These are phyloP conservation scores for Sebastiscus albofasciatus DNA, from an alignment of 2,797 vertebrate species.

Conservation along the genomic window DNA sequence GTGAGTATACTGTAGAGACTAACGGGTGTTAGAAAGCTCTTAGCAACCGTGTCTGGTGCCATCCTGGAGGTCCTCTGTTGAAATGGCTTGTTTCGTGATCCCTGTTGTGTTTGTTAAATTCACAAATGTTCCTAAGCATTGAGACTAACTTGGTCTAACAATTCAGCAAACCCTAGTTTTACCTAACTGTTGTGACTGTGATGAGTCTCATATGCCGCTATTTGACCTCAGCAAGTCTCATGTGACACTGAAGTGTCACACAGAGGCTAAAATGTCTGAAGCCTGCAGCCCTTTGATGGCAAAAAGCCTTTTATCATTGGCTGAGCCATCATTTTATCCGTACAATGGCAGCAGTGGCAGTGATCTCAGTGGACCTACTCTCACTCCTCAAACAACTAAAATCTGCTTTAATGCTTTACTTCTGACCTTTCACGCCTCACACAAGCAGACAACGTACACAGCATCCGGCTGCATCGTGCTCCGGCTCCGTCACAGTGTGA, in stretches of 20 bases:
- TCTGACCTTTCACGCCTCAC: not conserved
- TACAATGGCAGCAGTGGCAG: not conserved
- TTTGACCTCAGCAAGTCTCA: not conserved
- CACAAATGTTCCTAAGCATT: not conserved
- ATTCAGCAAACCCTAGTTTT: fast-evolving
- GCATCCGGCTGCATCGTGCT: not conserved
- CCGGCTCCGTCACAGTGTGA: not conserved
- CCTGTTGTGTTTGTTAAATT: not conserved
- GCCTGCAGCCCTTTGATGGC: not conserved
- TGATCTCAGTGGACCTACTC: not conserved
- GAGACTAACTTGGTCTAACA: not conserved
- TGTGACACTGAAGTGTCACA: not conserved
- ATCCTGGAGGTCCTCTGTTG: not conserved
- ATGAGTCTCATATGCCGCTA: not conserved
- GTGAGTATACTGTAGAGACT: not conserved
- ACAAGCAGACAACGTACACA: not conserved
- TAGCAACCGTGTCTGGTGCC: not conserved
- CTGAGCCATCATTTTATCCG: not conserved
- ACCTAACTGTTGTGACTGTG: not conserved
- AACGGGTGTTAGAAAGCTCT: not conserved
- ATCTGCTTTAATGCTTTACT: not conserved
- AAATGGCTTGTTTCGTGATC: not conserved
- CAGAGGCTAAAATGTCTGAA: not conserved
- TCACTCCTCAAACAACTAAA: not conserved
- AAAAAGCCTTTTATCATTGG: not conserved